These are phyloP conservation scores for Cantharis rustica DNA, from an alignment of 2,888 invertebrate species.

Conservation along the genomic window DNA sequence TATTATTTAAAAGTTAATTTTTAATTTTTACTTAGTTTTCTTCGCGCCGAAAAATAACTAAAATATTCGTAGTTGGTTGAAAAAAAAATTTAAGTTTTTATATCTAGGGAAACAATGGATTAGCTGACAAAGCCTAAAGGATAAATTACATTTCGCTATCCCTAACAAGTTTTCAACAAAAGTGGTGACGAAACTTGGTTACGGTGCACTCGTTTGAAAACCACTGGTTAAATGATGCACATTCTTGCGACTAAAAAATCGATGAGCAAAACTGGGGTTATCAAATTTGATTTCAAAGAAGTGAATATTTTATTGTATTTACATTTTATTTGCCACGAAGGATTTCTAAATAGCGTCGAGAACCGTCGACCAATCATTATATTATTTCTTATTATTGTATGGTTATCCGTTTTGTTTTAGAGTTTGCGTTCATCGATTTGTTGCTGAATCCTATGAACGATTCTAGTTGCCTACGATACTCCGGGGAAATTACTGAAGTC, in stretches of 20 bases:
- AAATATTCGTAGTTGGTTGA: not conserved
- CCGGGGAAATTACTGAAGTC: conserved; percentile 48
- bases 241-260: not conserved
- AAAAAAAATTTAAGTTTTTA: not conserved
- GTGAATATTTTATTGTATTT: not conserved
- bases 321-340: not conserved
- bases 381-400: conserved; percentile 17
- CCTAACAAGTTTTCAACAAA: not conserved
- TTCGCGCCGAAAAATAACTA: no score
- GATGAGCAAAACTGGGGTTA: not conserved
- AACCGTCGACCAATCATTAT: not conserved
- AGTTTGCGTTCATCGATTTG: conserved; percentile 39
- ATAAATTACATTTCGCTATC: not conserved
- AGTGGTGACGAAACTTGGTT: not conserved
- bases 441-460: conserved; percentile 42
- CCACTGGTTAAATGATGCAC: not conserved
- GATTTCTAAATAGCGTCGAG: not conserved
- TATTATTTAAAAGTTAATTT: no score
- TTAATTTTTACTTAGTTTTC: no score
- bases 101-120: not conserved
- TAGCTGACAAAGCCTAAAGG: not conserved
- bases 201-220: not conserved
- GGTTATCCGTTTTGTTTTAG: conserved; percentile 24
- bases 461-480: conserved; percentile 48
- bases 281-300: not conserved